phyloP scores from a whole-genome alignment of 2,113 vertebrate genomes.

The Ctenodactylus gundi region DNA sequence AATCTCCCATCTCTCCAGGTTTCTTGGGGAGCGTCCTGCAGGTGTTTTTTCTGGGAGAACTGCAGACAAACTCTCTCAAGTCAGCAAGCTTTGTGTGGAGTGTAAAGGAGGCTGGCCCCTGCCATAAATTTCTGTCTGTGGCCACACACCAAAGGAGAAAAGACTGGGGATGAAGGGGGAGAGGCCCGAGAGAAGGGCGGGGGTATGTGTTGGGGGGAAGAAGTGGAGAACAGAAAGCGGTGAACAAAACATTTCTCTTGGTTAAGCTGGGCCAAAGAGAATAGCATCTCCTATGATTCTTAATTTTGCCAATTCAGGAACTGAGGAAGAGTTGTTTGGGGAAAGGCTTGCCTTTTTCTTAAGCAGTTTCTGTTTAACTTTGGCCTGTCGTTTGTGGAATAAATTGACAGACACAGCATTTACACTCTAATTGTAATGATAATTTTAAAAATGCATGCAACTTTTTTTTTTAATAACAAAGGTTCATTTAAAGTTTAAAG shows the following conservation, averaged over 20 bases:
- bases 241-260: neutral
- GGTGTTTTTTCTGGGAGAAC: conserved; percentile 85
- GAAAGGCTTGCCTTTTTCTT: neutral
- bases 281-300: neutral
- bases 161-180: conserved; percentile 30
- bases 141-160: conserved; percentile 83
- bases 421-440: neutral
- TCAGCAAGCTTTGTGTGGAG: conserved; percentile 70
- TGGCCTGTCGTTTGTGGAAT: neutral
- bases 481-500: neutral
- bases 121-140: conserved; percentile 88
- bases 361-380: neutral
- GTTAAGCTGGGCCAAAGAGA: neutral
- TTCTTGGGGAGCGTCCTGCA: conserved; percentile 84
- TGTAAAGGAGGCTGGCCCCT: conserved; percentile 83
- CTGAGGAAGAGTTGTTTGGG: neutral
- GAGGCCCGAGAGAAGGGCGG: neutral
- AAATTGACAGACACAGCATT: neutral
- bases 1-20: conserved; percentile 88
- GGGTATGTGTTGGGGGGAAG: neutral
- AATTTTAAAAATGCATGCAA: neutral
- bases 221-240: neutral
- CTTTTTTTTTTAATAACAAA: neutral
- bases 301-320: neutral
- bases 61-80: conserved; percentile 79